phyloP scores from a whole-genome alignment of 2,113 vertebrate species.

The Ceyx melanurus region DNA sequence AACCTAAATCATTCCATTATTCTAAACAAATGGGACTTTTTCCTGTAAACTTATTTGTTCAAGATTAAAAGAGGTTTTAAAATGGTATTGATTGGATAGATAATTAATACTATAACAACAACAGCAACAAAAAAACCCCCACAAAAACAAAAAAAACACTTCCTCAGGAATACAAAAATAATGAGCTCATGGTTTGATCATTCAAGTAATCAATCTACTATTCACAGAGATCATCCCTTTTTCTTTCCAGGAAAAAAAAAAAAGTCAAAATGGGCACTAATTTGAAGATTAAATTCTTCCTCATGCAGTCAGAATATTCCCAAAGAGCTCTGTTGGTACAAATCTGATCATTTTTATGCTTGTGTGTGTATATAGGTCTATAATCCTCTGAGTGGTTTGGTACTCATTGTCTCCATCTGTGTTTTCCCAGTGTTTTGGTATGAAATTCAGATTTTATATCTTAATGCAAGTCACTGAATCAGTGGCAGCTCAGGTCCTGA shows the following conservation, averaged over 20 bases:
- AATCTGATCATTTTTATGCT: not conserved
- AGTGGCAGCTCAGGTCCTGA: not conserved
- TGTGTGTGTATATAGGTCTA: not conserved
- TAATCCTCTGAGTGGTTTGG: not conserved
- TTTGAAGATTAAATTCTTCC: not conserved
- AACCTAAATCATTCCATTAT: not conserved
- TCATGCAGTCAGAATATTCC: not conserved
- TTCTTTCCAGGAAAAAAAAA: not conserved
- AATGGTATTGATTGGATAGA: not conserved
- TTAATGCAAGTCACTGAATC: not conserved
- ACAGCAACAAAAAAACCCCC: not conserved
- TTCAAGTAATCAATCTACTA: not conserved
- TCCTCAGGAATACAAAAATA: not conserved
- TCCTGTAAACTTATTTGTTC: not conserved
- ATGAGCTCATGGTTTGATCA: not conserved
- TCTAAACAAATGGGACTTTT: conserved; percentile 2
- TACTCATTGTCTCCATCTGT: not conserved
- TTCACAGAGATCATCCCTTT: not conserved
- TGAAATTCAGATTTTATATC: not conserved
- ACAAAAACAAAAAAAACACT: not conserved
- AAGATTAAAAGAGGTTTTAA: not conserved
- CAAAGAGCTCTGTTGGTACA: not conserved
- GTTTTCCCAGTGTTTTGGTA: not conserved
- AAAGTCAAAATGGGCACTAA: not conserved
- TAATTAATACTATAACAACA: not conserved